phyloP scores from a whole-genome alignment of 2,113 vertebrate genomes.

The Hemiscyllium ocellatum region DNA sequence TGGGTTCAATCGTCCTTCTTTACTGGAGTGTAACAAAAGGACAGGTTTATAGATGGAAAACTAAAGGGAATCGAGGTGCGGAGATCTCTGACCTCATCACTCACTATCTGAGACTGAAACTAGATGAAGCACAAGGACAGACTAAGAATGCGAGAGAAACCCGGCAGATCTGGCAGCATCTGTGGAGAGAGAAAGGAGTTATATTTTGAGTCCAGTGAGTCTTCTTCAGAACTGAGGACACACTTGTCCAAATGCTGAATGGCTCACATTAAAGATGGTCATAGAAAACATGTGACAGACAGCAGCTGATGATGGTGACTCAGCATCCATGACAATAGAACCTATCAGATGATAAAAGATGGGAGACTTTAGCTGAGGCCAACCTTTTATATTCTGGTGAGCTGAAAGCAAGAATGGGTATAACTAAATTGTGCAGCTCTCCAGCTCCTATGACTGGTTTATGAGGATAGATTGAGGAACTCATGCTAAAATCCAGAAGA shows the following conservation, averaged over 20 bases:
- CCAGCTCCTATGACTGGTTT: no score
- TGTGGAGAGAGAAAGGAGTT: no score
- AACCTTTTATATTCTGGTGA: neutral
- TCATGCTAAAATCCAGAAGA: no score
- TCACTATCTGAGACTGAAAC: neutral
- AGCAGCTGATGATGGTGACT: neutral
- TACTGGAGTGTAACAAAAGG: neutral
- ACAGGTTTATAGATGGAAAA: neutral
- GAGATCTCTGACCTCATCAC: neutral
- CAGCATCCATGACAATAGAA: neutral
- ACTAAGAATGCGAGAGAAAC: no score
- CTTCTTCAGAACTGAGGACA: no score
- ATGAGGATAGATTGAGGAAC: no score
- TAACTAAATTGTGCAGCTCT: no score
- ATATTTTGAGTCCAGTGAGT: no score
- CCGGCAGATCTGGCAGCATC: no score
- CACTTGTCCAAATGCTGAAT: neutral
- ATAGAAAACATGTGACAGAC: neutral
- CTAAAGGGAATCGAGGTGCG: neutral
- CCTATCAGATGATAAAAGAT: neutral
- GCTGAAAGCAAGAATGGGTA: neutral
- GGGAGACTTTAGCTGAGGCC: neutral
- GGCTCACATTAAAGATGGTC: neutral
- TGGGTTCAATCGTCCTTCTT: neutral
- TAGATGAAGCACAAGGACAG: no score